These are phyloP conservation scores for Galemys pyrenaicus DNA, from an alignment of 2,113 vertebrate species.

Conservation along the genomic window DNA sequence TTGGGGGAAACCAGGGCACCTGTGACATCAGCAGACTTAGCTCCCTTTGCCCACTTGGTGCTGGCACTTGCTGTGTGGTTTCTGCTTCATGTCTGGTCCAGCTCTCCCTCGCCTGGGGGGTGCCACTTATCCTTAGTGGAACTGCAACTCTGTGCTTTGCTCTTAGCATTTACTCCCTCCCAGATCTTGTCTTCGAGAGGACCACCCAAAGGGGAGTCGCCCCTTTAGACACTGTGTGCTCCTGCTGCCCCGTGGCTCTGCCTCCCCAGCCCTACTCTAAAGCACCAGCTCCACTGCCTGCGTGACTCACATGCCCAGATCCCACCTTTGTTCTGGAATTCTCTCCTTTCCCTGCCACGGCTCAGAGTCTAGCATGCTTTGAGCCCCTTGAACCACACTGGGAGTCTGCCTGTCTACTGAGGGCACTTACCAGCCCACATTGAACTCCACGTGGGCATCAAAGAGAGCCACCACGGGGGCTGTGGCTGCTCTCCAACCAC, in stretches of 20 bases:
- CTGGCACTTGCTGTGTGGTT: not conserved
- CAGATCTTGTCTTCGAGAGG: not conserved
- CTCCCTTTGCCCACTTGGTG: not conserved
- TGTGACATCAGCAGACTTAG: not conserved
- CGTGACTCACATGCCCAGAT: not conserved
- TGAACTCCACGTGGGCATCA: constrained; percentile 98
- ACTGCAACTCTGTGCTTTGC: not conserved
- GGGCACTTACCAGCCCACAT: constrained; percentile 92
- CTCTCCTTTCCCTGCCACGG: not conserved
- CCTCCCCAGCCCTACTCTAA: not conserved
- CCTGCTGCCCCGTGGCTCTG: not conserved
- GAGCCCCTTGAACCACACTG: not conserved
- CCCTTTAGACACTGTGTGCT: not conserved
- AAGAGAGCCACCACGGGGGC: constrained; percentile 97
- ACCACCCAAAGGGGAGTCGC: not conserved
- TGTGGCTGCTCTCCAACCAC: constrained; percentile 94
- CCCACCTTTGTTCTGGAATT: not conserved
- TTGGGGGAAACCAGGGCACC: not conserved
- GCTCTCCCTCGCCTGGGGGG: rapidly evolving
- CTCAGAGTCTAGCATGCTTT: constrained; percentile 3
- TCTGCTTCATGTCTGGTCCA: not conserved
- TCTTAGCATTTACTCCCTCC: not conserved
- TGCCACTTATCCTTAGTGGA: not conserved
- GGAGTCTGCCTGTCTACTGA: not conserved
- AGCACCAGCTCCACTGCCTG: not conserved